Conservation (phyloP, 2,113 vertebrate species). For the Scomber colias region DNA sequence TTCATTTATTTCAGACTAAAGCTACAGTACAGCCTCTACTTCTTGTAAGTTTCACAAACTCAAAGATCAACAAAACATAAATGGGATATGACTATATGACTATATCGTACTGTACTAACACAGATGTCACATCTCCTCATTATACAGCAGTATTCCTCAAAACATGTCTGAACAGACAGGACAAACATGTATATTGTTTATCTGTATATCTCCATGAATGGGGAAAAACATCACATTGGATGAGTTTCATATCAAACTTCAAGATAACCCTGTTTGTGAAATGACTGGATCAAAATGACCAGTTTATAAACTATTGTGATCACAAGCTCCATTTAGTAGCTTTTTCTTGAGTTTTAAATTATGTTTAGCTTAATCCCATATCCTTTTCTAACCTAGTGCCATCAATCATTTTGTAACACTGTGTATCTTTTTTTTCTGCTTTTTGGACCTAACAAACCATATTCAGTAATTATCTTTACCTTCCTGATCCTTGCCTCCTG, state of each 20-base stretch:
- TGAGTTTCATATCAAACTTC: too few species aligned
- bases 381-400: not conserved
- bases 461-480: constrained; percentile 6
- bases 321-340: not conserved
- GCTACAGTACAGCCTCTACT: not conserved
- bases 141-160: not conserved
- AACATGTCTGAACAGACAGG: too few species aligned
- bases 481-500: constrained; percentile 7
- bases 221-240: too few species aligned
- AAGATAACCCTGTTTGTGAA: too few species aligned
- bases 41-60: not conserved
- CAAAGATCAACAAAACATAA: not conserved
- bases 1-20: not conserved
- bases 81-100: too few species aligned
- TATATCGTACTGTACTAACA: not conserved
- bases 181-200: too few species aligned
- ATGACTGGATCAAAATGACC: too few species aligned
- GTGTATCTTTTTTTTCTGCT: not conserved
- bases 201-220: too few species aligned
- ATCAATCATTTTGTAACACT: not conserved
- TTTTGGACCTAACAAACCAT: not conserved
- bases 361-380: not conserved
- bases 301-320: not conserved
- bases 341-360: not conserved
- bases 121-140: not conserved